Percentiles rank a stretch among this genome's conserved stretches.
These are phyloP conservation scores for Nemotelus nigrinus DNA, from an alignment of 2,888 invertebrate species.

Conservation along the genomic window DNA sequence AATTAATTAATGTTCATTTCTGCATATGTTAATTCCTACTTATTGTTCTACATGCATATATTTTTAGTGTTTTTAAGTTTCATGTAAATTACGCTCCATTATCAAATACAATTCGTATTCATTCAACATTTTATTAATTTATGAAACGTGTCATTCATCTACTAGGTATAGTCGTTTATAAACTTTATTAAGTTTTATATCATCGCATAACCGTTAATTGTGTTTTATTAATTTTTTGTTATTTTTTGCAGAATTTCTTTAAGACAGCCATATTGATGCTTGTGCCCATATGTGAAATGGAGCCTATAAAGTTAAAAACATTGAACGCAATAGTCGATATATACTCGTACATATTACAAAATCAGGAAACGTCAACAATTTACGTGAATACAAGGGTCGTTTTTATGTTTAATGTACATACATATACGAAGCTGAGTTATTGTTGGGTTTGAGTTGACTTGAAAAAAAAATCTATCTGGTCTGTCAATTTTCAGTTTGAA, in stretches of 20 bases:
- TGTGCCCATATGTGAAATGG: conserved; percentile 24
- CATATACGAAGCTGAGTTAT: background rate
- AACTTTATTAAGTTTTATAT: background rate
- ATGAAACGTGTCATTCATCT: background rate
- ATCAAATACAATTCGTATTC: conserved; percentile 11
- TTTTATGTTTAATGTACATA: conserved; percentile 11
- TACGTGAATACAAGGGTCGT: background rate
- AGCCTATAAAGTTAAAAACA: conserved; percentile 19
- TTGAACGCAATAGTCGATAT: conserved; percentile 17
- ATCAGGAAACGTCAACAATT: conserved; percentile 23
- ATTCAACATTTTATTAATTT: conserved; percentile 13
- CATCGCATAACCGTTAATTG: too few species aligned
- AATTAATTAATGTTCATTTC: background rate
- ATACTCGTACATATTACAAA: background rate
- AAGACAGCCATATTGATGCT: conserved; percentile 47
- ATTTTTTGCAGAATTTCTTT: conserved; percentile 38
- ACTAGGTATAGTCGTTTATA: background rate
- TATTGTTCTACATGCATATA: conserved; percentile 14
- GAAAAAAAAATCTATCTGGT: too few species aligned
- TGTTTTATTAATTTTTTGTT: too few species aligned
- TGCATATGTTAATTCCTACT: conserved; percentile 10
- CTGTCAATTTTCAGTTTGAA: too few species aligned
- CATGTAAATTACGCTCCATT: conserved; percentile 7
- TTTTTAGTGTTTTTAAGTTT: conserved; percentile 20
- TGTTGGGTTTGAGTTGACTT: too few species aligned